A percentile compares a stretch with the other conserved stretches of the same genome.
These are phyloP conservation scores for Glyphotaelius pellucidus DNA, from an alignment of 2,888 invertebrate genomes.

Conservation along the genomic window DNA sequence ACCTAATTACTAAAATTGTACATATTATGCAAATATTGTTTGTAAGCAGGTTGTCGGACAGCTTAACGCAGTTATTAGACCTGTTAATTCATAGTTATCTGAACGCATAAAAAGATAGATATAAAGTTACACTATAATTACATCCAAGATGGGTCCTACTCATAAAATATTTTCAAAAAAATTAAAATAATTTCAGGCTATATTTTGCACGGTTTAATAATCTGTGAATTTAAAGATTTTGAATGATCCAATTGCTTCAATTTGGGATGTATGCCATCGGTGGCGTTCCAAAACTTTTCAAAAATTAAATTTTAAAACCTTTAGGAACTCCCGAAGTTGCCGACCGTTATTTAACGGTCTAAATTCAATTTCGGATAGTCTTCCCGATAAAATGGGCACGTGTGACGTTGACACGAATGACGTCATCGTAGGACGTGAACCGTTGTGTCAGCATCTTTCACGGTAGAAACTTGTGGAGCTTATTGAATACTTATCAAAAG, in stretches of 20 bases:
- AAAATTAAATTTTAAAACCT: background rate
- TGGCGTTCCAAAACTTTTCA: background rate
- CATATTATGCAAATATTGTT: too few species aligned
- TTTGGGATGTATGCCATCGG: background rate
- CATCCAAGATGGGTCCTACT: too few species aligned
- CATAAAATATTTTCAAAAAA: too few species aligned
- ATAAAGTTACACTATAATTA: too few species aligned
- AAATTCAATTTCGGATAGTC: background rate
- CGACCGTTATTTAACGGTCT: background rate
- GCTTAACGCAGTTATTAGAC: too few species aligned
- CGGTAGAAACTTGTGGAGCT: background rate
- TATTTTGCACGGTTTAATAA: too few species aligned
- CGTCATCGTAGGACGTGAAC: background rate
- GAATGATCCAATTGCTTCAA: background rate
- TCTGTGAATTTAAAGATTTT: background rate
- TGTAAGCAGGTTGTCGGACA: too few species aligned
- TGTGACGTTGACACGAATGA: background rate
- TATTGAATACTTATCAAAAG: background rate
- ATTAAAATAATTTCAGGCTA: too few species aligned
- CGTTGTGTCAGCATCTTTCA: background rate
- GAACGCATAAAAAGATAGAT: too few species aligned
- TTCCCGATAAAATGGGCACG: background rate
- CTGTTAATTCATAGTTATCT: too few species aligned
- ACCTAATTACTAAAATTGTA: too few species aligned
- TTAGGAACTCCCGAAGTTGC: background rate